Evolutionary conservation across 2,113 vertebrate genomes (phyloP).

Genomic region (Rhabdomys dilectus): DNA sequence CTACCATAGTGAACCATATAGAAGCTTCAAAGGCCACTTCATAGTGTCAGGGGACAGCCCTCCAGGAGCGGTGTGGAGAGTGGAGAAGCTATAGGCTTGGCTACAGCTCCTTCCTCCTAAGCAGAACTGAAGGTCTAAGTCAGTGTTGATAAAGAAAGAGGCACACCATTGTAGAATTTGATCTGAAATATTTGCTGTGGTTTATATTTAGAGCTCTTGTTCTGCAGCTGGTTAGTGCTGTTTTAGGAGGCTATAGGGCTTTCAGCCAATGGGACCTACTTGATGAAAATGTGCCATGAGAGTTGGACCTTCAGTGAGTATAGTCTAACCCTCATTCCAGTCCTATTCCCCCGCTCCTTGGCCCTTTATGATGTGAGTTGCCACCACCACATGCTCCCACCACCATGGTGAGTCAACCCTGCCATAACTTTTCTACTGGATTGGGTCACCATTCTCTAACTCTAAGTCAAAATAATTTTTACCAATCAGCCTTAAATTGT

Average conservation of each 20-base stretch:
- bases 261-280: not conserved
- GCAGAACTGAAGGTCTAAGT: not conserved
- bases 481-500: not conserved
- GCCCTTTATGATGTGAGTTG: not conserved
- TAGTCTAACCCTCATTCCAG: not conserved
- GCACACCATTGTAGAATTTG: not conserved
- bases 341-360: not conserved
- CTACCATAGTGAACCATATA: not conserved
- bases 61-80: no score
- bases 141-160: not conserved
- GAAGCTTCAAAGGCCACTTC: not conserved
- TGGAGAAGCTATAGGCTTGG: not conserved
- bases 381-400: not conserved
- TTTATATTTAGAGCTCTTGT: not conserved
- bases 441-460: not conserved
- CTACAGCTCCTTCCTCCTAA: not conserved
- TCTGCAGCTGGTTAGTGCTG: not conserved
- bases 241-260: not conserved
- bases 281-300: not conserved
- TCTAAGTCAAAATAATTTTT: not conserved
- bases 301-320: not conserved
- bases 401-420: not conserved
- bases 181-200: not conserved
- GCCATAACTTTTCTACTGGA: not conserved
- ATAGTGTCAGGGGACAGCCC: not conserved